Percentiles rank a stretch among this genome's conserved stretches.
These are phyloP conservation scores for Aquatica leii DNA, from an alignment of 2,888 invertebrate species.

Conservation along the genomic window DNA sequence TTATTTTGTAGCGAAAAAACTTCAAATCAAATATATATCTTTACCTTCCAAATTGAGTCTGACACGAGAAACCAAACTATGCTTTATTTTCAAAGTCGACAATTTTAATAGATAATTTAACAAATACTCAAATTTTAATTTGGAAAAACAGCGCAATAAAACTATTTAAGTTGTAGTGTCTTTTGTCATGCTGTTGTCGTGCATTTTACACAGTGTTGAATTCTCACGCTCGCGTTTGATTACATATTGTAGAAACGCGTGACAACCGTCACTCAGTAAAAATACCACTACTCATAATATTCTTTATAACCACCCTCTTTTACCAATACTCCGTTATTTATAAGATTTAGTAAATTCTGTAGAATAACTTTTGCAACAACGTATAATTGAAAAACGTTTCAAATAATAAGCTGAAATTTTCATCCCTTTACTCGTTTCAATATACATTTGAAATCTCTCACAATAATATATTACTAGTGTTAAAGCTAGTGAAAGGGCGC, in stretches of 20 bases:
- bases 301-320: slow-evolving; percentile 30
- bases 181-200: slow-evolving; percentile 32
- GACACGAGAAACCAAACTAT: background rate
- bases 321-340: slow-evolving; percentile 28
- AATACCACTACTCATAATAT: slow-evolving; percentile 34
- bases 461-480: slow-evolving; percentile 34
- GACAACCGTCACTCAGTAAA: slow-evolving; percentile 34
- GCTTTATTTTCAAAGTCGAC: too few species aligned
- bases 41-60: background rate
- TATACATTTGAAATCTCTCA: slow-evolving; percentile 6
- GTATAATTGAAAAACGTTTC: slow-evolving; percentile 1
- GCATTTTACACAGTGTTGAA: slow-evolving; percentile 33
- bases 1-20: too few species aligned
- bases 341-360: slow-evolving; percentile 25
- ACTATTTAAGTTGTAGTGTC: slow-evolving; percentile 20
- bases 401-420: background rate
- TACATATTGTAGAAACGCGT: slow-evolving; percentile 39
- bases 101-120: background rate
- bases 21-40: too few species aligned
- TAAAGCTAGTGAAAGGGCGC: slow-evolving; percentile 38
- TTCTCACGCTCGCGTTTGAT: slow-evolving; percentile 40
- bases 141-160: slow-evolving; percentile 1
- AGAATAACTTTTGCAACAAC: slow-evolving; percentile 13
- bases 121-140: background rate
- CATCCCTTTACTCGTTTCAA: slow-evolving; percentile 6